Base-by-base conservation (phyloP, 2,113 vertebrate genomes). In the Mesocricetus auratus region DNA sequence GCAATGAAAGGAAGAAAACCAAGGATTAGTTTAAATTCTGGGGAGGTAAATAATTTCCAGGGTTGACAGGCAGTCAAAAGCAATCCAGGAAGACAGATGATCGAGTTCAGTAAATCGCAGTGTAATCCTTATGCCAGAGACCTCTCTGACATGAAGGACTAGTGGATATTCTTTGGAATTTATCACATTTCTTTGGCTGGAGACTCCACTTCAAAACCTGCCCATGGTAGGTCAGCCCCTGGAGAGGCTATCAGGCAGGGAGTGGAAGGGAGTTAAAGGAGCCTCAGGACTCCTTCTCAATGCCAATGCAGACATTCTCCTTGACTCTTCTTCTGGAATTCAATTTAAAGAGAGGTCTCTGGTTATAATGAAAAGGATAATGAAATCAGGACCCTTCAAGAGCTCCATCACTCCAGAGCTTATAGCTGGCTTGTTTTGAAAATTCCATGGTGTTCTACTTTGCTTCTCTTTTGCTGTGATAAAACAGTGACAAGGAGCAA, bases 41-140 rank as follows among this genome's bases (percentile, higher is more conserved):
- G 91, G 96, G 95, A 97, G 89, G 94, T 95, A 97, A 97, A 97
- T 98, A 98, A 97, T 95, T 95, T 97, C 86, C 97, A 95, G 73
- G 47, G 96, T 53, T 97, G 97, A 97, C 94, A 96, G 94, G 91
- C 73, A 92, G 96, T 96, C 95, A 97, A 95, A 98, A 91, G 64
- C 93, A 96, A 97, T 96, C 96, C 96, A 66, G 74, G 89, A 96
- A 97, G 96, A 97, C 39, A 94, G 86, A 97, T 96, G 97, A 82
- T 82, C n/a, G 78, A 86, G 73, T 83, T 95, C 93, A 89, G 96
- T 97, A 97, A 97, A 96, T 97, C 9, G 3, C 82, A 92, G 89
- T 79, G 62, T 97, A 95, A 98, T 97, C 96, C 89, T 97, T 16
- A n/a, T 56, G 91, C 89, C 91, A 95, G 94, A 95, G 86, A 73